Base-by-base conservation (phyloP, 2,888 invertebrate genomes). In the Nomada lathburiana region DNA sequence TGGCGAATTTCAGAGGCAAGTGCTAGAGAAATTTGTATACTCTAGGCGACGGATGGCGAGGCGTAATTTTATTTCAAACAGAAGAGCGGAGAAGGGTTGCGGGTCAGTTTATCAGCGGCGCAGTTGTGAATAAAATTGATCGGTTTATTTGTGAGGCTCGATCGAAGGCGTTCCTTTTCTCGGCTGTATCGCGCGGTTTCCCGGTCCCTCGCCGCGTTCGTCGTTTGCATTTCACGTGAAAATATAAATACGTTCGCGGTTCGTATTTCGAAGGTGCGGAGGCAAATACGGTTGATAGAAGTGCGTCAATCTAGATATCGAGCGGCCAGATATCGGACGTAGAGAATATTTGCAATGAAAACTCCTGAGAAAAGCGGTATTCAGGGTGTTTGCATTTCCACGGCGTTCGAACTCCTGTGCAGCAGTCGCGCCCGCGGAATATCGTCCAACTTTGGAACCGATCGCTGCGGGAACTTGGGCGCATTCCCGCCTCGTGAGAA, bases 401-500 rank as follows among this genome's bases (percentile, higher is more conserved):
- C 64, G 47, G 60, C 65, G 64, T 57, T 64, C 69, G 62, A 18
- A 71, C 47, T 69, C 20, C 76, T 60, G 36, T 72, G 80, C 76
- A 47, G 50, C 75, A 69, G 13, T 26, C 23, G 77, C 68, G 70
- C 86, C 80, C 78, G 76, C 83, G 85, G 85, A 85, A 87, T 87
- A 88, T 88, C 83, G 84, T 75, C 82, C 77, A 86, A 88, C 83
- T 86, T 78, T 68, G 64, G 76, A 74, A 69, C 55, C 75, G 74
- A 84, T 83, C 79, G 84, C 60, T 20, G 70, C 20, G 64, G 82
- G 69, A 44, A 68, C 57, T 57, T 78, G 59, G 65, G 10, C 29
- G 23, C 20, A 20, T 53, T 52, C 20, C 79, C 52, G 57, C 57
- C 52, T 60, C 50, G 47, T 9, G 64, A 70, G 59, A 77, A 65